Base-by-base conservation (phyloP, 2,888 invertebrate species). In the Sipunculus nudus region DNA sequence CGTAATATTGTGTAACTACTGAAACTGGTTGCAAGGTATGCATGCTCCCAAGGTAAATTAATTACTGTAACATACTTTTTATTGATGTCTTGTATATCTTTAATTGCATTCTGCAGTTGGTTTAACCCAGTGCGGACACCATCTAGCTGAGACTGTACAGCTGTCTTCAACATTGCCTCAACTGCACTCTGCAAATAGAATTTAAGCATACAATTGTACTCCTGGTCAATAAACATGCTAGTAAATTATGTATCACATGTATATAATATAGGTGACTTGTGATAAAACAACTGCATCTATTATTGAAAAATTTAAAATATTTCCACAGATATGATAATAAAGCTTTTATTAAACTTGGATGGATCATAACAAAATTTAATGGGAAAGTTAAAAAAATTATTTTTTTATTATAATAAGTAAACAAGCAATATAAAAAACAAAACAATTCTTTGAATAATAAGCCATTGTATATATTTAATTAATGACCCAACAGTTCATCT, bases 101-200 rank as follows among this genome's bases (percentile, higher is more conserved):
- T 89, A 53, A 94, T 86, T 48, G 96, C 94, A 59, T 90, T 89
- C 77, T 92, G 91, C 43, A 99, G 85, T 79, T 97, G 93, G 75
- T 92, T 92, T 21, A 99, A 88, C 0, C 98, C 98, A 13, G 93
- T 92, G 72, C 93, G 89, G 0, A 99, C 97, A 0, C 96, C 97
- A 84, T 99, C 98, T 55, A 99, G 85, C 84, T 99, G 97, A 66
- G 96, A 94, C 83, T 99, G 97, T 87, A 99, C 94, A 1, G 96
- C 96, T n/a, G 97, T 96, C 85, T 98, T 97, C 25, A 99, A 82
- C 88, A 94, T 92, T 1, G 94, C 94, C 83, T 96, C 96, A 8
- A 95, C 93, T 3, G 95, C 94, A 0, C 92, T 91, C 86, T 94
- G 60, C 3, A 68, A 59, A 48, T 31, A 52, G 43, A 46, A 26